Percentiles rank a stretch among this genome's conserved stretches.
Conservation (phyloP, 2,113 vertebrate species). For the Callipepla californica region DNA sequence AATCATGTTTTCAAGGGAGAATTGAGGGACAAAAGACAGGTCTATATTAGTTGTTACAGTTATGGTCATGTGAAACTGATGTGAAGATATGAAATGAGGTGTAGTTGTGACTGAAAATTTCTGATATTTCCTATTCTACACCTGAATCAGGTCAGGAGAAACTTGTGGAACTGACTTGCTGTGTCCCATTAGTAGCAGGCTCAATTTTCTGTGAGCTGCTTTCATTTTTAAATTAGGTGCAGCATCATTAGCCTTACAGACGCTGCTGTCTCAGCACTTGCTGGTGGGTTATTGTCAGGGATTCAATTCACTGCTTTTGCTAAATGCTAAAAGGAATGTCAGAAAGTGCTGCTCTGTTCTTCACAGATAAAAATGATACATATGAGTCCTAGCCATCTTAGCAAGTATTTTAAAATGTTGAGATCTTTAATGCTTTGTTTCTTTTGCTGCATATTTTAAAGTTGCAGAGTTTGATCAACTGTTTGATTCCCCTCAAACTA, state of each 20-base stretch:
- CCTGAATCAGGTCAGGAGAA: background rate
- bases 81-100: background rate
- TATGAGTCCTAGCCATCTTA: background rate
- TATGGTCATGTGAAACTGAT: background rate
- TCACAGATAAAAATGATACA: background rate
- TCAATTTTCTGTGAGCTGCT: background rate
- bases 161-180: background rate
- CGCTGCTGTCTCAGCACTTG: background rate
- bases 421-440: background rate
- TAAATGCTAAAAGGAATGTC: background rate
- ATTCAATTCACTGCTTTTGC: background rate
- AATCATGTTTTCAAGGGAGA: background rate
- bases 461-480: background rate
- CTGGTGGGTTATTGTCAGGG: background rate
- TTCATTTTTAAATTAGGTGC: background rate
- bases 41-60: background rate
- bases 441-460: background rate
- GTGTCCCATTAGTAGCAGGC: background rate
- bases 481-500: background rate
- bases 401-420: background rate
- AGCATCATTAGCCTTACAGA: background rate
- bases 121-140: background rate
- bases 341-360: background rate
- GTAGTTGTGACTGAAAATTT: background rate
- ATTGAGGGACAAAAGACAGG: background rate